Conservation (phyloP, 2,888 invertebrate species). For the Listrodromus nycthemerus region DNA sequence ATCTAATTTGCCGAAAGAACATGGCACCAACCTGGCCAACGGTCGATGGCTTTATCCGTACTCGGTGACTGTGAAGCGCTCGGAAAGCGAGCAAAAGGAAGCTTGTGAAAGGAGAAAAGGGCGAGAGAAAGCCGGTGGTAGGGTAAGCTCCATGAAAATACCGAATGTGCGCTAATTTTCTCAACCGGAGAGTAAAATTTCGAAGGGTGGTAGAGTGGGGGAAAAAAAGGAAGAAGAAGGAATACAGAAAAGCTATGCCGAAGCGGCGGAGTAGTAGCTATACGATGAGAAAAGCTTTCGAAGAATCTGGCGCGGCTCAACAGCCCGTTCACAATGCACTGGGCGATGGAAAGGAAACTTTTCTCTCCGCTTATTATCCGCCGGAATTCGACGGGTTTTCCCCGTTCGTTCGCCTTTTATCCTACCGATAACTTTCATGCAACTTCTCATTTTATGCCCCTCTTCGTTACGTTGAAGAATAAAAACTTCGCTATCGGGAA, state of each 20-base stretch:
- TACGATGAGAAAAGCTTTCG: not conserved
- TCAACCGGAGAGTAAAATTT: conserved; percentile 51
- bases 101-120: not conserved
- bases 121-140: not conserved
- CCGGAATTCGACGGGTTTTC: conserved; percentile 45
- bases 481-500: conserved; percentile 17
- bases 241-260: conserved; percentile 1
- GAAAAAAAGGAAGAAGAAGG: conserved; percentile 7
- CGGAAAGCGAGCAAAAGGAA: conserved; percentile 7
- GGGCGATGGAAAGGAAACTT: conserved; percentile 51
- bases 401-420: conserved; percentile 34
- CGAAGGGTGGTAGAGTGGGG: conserved; percentile 9
- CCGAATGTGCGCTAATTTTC: conserved; percentile 58
- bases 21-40: conserved; percentile 30
- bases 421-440: conserved; percentile 47
- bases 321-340: conserved; percentile 47
- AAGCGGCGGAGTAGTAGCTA: conserved; percentile 22
- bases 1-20: conserved; percentile 59
- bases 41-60: conserved; percentile 24
- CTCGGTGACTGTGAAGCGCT: conserved; percentile 37
- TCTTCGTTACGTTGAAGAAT: conserved; percentile 20
- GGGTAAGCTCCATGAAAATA: conserved; percentile 43
- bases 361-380: conserved; percentile 60
- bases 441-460: conserved; percentile 20
- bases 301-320: conserved; percentile 17